These are phyloP conservation scores for Lampropteryx suffumata DNA, from an alignment of 2,888 invertebrate genomes.

Conservation along the genomic window DNA sequence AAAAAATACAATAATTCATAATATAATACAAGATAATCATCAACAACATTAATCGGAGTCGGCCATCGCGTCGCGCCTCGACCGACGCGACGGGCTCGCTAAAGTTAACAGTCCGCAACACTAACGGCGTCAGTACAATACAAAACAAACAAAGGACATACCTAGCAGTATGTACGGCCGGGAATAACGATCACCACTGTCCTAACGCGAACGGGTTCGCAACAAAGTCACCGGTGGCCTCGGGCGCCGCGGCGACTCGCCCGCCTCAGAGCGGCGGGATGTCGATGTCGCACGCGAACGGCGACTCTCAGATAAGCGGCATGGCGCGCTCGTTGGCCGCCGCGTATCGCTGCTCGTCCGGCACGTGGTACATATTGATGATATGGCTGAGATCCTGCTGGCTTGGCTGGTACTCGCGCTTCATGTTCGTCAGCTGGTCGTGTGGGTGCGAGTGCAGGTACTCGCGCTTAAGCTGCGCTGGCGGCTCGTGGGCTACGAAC, in stretches of 20 bases:
- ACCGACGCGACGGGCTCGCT: slow-evolving; percentile 50
- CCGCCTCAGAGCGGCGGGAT: slow-evolving; percentile 85
- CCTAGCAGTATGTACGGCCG: slow-evolving; percentile 75
- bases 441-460: slow-evolving; percentile 73
- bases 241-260: slow-evolving; percentile 74
- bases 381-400: slow-evolving; percentile 85
- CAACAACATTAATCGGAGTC: slow-evolving; percentile 77
- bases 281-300: slow-evolving; percentile 85
- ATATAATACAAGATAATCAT: slow-evolving; percentile 77
- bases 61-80: slow-evolving; percentile 25
- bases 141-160: slow-evolving; percentile 80
- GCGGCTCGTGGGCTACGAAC: slow-evolving; percentile 76
- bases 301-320: slow-evolving; percentile 86
- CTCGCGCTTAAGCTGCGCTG: slow-evolving; percentile 80
- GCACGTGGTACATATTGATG: slow-evolving; percentile 87
- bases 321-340: slow-evolving; percentile 84
- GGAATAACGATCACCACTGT: slow-evolving; percentile 76
- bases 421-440: slow-evolving; percentile 80
- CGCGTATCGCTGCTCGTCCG: slow-evolving; percentile 84
- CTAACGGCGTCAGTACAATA: slow-evolving; percentile 67
- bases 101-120: slow-evolving; percentile 70
- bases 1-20: slow-evolving; percentile 79
- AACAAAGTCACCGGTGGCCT: slow-evolving; percentile 65
- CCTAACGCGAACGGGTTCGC: slow-evolving; percentile 61
- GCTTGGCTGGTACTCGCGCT: slow-evolving; percentile 85